A percentile compares a stretch with the other conserved stretches of the same genome.
These are phyloP conservation scores for Nasonia longicornis DNA, from an alignment of 1,140 invertebrate genomes.

Conservation along the genomic window DNA sequence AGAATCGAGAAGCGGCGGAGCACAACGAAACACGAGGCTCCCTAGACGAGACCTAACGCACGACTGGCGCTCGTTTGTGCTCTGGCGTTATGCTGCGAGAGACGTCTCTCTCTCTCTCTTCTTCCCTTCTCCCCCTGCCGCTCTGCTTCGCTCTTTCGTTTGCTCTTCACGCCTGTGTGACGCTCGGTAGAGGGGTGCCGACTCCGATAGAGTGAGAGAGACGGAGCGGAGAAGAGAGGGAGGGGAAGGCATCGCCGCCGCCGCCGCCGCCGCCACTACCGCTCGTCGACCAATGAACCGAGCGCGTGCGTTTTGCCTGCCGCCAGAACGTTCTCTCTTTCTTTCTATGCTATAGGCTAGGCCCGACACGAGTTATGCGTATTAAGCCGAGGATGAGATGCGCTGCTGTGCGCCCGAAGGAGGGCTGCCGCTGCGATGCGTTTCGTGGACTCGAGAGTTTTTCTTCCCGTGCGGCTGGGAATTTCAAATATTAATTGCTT, in stretches of 20 bases:
- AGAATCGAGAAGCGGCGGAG: not conserved
- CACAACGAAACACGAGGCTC: not conserved
- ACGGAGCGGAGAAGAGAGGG: not conserved
- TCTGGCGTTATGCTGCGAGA: not conserved
- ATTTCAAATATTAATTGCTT: no score
- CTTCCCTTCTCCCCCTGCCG: not conserved
- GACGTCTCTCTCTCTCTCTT: conserved; percentile 9
- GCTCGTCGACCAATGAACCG: conserved; percentile 41
- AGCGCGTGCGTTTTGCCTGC: conserved; percentile 4
- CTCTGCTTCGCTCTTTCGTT: conserved; percentile 27
- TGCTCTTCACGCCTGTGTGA: conserved; percentile 41
- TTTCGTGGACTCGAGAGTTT: not conserved
- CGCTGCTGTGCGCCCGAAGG: not conserved
- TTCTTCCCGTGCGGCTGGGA: not conserved
- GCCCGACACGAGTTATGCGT: not conserved
- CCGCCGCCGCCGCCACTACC: no score
- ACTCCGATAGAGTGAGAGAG: not conserved
- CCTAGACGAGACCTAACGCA: conserved; percentile 29
- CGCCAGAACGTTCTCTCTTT: not conserved
- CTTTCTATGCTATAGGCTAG: not conserved
- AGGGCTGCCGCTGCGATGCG: not conserved
- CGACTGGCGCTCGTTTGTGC: conserved; percentile 13
- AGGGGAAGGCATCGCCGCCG: conserved; percentile 8
- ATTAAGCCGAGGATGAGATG: not conserved
- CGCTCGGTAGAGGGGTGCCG: conserved; percentile 11